Base-by-base conservation (phyloP, 2,888 invertebrate species). In the Crematogaster levior region DNA sequence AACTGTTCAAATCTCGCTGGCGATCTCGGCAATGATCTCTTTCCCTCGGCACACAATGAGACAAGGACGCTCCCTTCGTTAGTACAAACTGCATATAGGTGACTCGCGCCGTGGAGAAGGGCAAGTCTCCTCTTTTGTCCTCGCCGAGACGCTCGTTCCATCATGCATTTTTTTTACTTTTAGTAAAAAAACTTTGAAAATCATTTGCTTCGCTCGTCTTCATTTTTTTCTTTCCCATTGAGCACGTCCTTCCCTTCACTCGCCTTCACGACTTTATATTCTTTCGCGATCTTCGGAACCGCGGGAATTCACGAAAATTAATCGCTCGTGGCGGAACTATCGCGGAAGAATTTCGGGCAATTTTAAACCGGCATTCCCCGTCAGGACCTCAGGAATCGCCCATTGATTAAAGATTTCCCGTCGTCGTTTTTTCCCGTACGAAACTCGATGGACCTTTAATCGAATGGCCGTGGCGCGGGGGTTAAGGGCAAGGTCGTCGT, bases 381-480 rank as follows among this genome's bases (percentile, higher is more conserved):
- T 18, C n/a, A 24, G 51, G 24, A 37, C 61, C 48, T n/a, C 27
- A 10, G 40, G n/a, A 61, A 12, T 48, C 27, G 40, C 66, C 30
- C 53, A 21, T 58, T 66, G 72, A 82, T 66, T 30, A 46, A 73
- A 66, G 51, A 48, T 37, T 24, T 24, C 43, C 9, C 61, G 37
- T 40, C 60, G 46, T 43, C 61, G 68, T 34, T 56, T 72, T 61
- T 58, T 82, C 60, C 81, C 65, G 12, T 3, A 24, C 46, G 51
- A 73, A 79, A 84, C 34, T 65, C 73, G 77, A 82, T 63, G 63
- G 77, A 18, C 27, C 10, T 40, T 84, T 65, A 79, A 84, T 84
- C 77, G 60, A 12, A 37, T 46, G 37, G 3, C 5, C 34, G 43
- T 43, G 27, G 21, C 27, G 18, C 21, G 15, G 2, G 10, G 48